These are phyloP conservation scores for Anguilla obscura DNA, from an alignment of 2,797 vertebrate species.

Conservation along the genomic window DNA sequence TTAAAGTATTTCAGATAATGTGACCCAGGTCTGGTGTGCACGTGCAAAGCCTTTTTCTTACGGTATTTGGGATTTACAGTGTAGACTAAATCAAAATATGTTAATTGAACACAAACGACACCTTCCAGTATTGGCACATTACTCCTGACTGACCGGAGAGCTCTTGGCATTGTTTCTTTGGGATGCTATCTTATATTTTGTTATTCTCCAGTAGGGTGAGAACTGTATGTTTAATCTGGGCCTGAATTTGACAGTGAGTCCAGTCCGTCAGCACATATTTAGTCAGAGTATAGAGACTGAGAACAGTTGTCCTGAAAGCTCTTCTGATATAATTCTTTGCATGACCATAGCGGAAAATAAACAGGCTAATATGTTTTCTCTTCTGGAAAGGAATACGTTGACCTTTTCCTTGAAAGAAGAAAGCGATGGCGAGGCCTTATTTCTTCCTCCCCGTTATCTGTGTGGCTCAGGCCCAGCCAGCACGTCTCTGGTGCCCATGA, in stretches of 20 bases:
- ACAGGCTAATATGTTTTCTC: constrained; percentile 32
- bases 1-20: neutral
- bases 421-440: constrained; percentile 13
- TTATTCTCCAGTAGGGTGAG: neutral
- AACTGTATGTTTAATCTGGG: neutral
- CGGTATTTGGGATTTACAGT: neutral
- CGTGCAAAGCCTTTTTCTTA: neutral
- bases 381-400: constrained; percentile 21
- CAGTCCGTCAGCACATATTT: neutral
- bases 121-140: neutral
- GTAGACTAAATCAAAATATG: neutral
- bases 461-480: constrained; percentile 22
- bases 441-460: constrained; percentile 38
- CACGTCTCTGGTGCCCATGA: constrained; percentile 6
- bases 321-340: constrained; percentile 24
- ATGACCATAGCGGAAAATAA: constrained; percentile 23
- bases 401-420: constrained; percentile 21
- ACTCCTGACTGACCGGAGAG: neutral
- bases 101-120: neutral
- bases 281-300: neutral
- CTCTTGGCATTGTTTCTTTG: neutral
- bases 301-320: constrained; percentile 19
- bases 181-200: neutral
- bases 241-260: neutral
- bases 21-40: neutral